Evolutionary conservation across 2,888 invertebrate genomes (phyloP), one percentile per base, ranked within the genome.

Genomic region (Malthinus flaveolus): DNA sequence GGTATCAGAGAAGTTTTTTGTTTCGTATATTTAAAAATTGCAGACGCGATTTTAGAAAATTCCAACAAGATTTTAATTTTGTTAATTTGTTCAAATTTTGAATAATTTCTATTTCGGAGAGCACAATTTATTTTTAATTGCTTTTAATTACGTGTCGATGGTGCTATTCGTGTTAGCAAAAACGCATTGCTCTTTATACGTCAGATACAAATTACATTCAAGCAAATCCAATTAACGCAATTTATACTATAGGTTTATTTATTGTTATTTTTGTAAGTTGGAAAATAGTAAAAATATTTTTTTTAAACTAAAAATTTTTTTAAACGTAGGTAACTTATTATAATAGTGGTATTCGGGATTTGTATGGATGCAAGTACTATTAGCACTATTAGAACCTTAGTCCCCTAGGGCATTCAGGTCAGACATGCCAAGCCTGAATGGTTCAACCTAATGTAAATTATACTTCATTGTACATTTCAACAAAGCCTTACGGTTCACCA

Each of bases 391-490:
- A 64, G 54, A 34, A 61, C 46, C 34, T 54, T 23, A 46, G 47
- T 54, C 53, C 59, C 48, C 54, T 35, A 39, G 61, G 54, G 61
- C 36, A 57, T 61, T 61, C 45, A 47, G 53, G 54, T 46, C 57
- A 49, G 61, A 59, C 56, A 59, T 54, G 60, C 54, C 45, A 59
- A 52, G 64, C 62, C 62, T 56, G 58, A 61, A 56, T 64, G 60
- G 59, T 59, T 48, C 47, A 48, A 48, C 51, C 60, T 56, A 62
- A 64, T 64, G 60, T 47, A 60, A 62, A 64, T 62, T 64, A 61
- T 57, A 54, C 59, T 58, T 64, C 64, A 64, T 64, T 62, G 61
- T 62, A 54, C 61, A 54, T 61, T 56, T 58, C 61, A 56, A 64
- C 64, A 64, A 64, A 60, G 48, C 55, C 39, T 44, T 47, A 51